Conservation (phyloP, 1,140 invertebrate genomes). For the Rhyacophila brunnea region DNA sequence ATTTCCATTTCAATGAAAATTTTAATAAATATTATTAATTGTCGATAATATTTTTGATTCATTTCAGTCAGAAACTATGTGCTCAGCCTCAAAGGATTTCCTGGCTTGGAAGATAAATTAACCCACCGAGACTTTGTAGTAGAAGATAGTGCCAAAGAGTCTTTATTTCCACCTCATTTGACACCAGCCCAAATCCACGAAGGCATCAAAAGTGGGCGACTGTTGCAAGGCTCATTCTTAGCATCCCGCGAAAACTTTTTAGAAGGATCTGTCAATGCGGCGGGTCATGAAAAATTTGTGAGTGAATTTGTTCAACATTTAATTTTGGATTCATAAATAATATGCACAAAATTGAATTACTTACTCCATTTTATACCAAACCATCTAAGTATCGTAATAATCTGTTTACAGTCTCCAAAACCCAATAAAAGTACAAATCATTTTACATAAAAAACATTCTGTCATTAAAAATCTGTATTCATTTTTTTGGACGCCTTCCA, state of each 20-base stretch:
- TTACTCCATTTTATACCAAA: neutral
- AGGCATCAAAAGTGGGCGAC: slow-evolving; percentile 76
- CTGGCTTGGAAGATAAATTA: slow-evolving; percentile 78
- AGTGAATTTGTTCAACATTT: slow-evolving; percentile 36
- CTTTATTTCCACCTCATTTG: slow-evolving; percentile 84
- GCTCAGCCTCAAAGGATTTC: slow-evolving; percentile 61
- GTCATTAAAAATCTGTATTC: neutral
- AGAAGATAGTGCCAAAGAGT: slow-evolving; percentile 62
- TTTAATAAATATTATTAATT: too few relatives aligned
- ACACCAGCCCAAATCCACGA: slow-evolving; percentile 71
- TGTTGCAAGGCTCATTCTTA: slow-evolving; percentile 81
- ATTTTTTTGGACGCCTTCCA: slow-evolving; percentile 43
- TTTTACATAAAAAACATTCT: neutral
- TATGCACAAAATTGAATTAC: neutral
- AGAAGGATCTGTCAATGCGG: slow-evolving; percentile 87
- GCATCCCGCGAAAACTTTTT: slow-evolving; percentile 90
- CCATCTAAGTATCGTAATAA: neutral
- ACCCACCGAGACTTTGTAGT: slow-evolving; percentile 63
- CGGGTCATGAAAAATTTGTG: slow-evolving; percentile 73
- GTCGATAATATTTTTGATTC: too few relatives aligned
- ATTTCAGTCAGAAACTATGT: slow-evolving; percentile 71
- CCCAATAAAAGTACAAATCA: neutral
- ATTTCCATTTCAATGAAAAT: too few relatives aligned
- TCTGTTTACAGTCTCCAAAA: neutral
- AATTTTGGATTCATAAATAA: neutral